phyloP scores from a whole-genome alignment of 2,113 vertebrate species.

The Hyperoodon ampullatus region DNA sequence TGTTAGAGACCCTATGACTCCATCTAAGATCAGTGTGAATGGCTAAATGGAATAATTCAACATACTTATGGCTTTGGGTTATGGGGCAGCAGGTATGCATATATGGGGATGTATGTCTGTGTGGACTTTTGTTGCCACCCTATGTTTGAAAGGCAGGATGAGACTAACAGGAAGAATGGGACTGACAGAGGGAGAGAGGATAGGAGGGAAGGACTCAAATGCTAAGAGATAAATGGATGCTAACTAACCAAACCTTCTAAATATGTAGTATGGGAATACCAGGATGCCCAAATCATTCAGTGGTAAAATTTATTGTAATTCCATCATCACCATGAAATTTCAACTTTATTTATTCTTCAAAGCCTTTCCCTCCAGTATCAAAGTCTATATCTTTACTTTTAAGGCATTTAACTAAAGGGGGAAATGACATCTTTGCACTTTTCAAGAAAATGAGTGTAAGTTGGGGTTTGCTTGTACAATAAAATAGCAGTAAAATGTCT shows the following conservation, averaged over 20 bases:
- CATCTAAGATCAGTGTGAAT: not conserved
- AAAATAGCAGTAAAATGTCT: not conserved
- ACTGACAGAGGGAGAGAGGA: not conserved
- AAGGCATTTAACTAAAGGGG: not conserved
- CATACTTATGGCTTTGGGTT: not conserved
- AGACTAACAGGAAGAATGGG: not conserved
- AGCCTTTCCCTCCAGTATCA: not conserved
- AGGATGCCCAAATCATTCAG: not conserved
- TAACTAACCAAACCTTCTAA: not conserved
- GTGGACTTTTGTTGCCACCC: not conserved
- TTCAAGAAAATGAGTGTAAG: not conserved
- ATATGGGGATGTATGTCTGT: accelerated
- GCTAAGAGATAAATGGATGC: not conserved
- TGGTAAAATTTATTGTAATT: not conserved
- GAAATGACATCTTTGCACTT: not conserved
- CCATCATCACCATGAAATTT: not conserved
- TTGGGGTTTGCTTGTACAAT: not conserved
- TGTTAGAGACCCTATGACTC: not conserved
- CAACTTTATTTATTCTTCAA: not conserved
- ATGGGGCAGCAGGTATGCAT: not conserved
- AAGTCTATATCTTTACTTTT: not conserved
- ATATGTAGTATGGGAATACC: not conserved
- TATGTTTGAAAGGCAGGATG: not conserved
- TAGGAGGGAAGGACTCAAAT: not conserved
- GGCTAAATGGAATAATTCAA: not conserved